phyloP scores from a whole-genome alignment of 2,888 invertebrate species.

The Acronicta alni region DNA sequence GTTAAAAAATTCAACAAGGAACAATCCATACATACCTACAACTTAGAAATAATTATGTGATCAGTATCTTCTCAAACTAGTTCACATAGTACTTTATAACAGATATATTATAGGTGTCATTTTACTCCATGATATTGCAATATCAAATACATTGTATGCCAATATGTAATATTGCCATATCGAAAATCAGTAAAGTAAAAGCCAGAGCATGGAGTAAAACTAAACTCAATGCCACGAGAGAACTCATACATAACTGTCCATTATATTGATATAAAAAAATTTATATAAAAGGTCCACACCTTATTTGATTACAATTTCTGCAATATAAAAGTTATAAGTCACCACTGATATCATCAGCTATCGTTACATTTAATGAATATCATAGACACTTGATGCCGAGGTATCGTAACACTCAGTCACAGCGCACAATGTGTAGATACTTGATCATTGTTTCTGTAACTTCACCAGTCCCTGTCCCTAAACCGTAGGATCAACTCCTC shows the following conservation, averaged over 20 bases:
- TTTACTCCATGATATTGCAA: slow-evolving; percentile 54
- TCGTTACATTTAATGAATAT: slow-evolving; percentile 63
- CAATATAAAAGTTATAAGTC: slow-evolving; percentile 84
- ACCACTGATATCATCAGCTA: slow-evolving; percentile 75
- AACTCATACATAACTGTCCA: slow-evolving; percentile 78
- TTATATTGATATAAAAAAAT: slow-evolving; percentile 82
- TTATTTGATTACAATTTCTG: slow-evolving; percentile 83
- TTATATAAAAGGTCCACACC: slow-evolving; percentile 87
- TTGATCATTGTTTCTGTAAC: slow-evolving; percentile 68
- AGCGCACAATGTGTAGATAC: slow-evolving; percentile 73
- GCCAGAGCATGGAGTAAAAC: slow-evolving; percentile 58
- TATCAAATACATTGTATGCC: slow-evolving; percentile 41
- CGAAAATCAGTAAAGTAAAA: slow-evolving; percentile 47
- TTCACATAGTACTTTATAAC: slow-evolving; percentile 47
- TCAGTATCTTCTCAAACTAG: slow-evolving; percentile 46
- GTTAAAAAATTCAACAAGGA: slow-evolving; percentile 77
- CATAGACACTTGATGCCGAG: slow-evolving; percentile 72
- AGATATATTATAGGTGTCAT: slow-evolving; percentile 43
- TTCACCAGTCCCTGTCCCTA: slow-evolving; percentile 83
- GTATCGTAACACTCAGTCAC: slow-evolving; percentile 75
- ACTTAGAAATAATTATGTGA: slow-evolving; percentile 63
- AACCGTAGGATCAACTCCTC: slow-evolving; percentile 85
- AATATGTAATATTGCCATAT: slow-evolving; percentile 46
- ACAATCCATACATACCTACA: slow-evolving; percentile 64
- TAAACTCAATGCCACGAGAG: slow-evolving; percentile 86